Evolutionary conservation across 2,888 invertebrate genomes (phyloP).

Genomic region (Pandemis cinnamomeana): DNA sequence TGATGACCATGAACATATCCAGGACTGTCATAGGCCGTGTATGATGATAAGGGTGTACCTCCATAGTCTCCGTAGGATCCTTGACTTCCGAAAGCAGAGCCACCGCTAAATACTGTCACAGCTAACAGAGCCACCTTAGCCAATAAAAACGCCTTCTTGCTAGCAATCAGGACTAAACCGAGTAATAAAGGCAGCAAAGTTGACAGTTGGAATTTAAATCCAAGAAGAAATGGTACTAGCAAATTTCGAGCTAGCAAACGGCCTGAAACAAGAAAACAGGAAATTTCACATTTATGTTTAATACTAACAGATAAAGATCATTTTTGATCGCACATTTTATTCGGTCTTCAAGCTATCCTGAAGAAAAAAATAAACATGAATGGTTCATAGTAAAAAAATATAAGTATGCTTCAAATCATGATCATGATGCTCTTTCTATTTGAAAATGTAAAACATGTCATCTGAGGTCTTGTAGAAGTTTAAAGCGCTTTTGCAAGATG

Average conservation of each 20-base stretch:
- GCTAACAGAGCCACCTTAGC: conserved; percentile 90
- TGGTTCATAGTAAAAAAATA: too few species aligned
- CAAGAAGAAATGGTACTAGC: conserved; percentile 90
- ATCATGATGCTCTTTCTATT: too few species aligned
- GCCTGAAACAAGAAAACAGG: conserved; percentile 81
- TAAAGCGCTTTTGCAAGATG: conserved; percentile 53
- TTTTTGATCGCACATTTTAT: not conserved
- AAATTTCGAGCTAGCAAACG: conserved; percentile 88
- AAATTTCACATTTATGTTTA: not conserved
- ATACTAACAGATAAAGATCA: too few species aligned
- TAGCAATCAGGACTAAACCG: conserved; percentile 87
- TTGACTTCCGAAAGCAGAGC: conserved; percentile 73
- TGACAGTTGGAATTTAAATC: conserved; percentile 91
- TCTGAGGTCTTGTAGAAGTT: conserved; percentile 43
- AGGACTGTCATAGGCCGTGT: conserved; percentile 66
- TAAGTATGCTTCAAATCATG: too few species aligned
- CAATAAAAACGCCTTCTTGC: conserved; percentile 90
- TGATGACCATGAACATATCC: conserved; percentile 66
- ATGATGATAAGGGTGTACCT: conserved; percentile 64
- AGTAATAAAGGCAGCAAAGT: conserved; percentile 90
- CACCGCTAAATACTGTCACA: conserved; percentile 87
- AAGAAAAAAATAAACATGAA: too few species aligned
- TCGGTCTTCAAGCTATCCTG: too few species aligned
- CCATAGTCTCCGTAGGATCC: conserved; percentile 59
- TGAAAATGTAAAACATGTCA: not conserved